Evolutionary conservation across 2,888 invertebrate genomes (phyloP), one percentile per base, ranked within the genome.

Genomic region (Oeneis ivallda): DNA sequence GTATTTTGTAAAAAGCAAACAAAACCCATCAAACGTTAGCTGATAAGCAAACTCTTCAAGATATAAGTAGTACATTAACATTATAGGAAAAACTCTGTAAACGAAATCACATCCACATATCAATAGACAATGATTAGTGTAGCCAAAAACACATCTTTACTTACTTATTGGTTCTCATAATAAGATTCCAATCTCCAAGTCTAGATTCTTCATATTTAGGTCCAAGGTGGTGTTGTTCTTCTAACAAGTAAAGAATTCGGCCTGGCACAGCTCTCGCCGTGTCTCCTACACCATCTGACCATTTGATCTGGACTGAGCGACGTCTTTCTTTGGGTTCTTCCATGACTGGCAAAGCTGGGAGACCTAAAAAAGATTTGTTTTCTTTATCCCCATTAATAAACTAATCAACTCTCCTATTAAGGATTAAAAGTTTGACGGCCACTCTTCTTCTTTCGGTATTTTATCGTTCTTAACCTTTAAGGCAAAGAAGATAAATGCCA

Each of bases 191-290:
- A 26, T 93, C 90, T 39, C 94, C 94, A 64, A 96, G 87, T 71
- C 94, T 93, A 0, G 93, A 92, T 68, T 94, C 93, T 54, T 93
- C 92, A 74, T 94, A 95, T 61, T 94, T 92, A 0, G 93, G 93
- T 0, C 96, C 96, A 11, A 94, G 85, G 73, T 95, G 94, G 71
- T 95, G 95, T 62, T 96, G 93, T 72, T 95, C 95, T 80, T 96
- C 95, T 1, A 96, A 82, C 17, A 95, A 81, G 74, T 93, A 95
- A 39, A 94, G 79, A 0, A 93, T 83, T 10, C 81, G 76, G 1
- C 86, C 91, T 10, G 89, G 84, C 0, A 91, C 89, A 0, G 89
- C 84, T 65, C 91, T 84, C 0, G 90, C 89, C 1, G 80, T 70
- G 53, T 92, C 92, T 13, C 89, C 90, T 0, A 91, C 89, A 0